Base-by-base conservation (phyloP, 2,113 vertebrate genomes). In the Embiotoca jacksoni region DNA sequence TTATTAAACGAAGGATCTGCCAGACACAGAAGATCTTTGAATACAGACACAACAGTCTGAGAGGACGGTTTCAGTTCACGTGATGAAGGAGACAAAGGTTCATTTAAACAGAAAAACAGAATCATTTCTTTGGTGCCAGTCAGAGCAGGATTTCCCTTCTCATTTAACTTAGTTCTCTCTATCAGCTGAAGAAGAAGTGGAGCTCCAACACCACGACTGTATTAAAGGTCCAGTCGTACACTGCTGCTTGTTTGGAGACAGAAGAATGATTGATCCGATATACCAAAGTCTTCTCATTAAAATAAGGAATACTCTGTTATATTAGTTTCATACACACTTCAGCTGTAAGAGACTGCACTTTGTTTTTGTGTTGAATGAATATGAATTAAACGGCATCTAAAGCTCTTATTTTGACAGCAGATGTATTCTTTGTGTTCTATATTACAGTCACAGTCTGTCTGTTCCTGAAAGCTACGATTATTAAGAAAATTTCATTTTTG, bases 41-140 rank as follows among this genome's bases (percentile, higher is more conserved):
- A 74, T 44, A 53, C 83, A 23, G 23, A 23, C 23, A 23, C 23
- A 23, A 23, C 23, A 64, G 75, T 15, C 50, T 72, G 35, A 59
- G 62, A 75, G 70, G 59, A 67, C 59, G 35, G 69, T 30, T 53
- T 77, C 55, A 41, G 61, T 76, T 80, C 39, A 23, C 78, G 56
- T 72, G 66, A 88, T 75, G 8, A 82, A 81, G 47, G 33, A 68
- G 52, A 87, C 59, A 84, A 73, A 62, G 54, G 46, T 58, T 75
- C 49, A 61, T 68, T 80, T 67, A 84, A 52, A 73, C n/a, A 56
- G 37, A 60, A 75, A 78, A 77, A 68, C 3, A 0, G 30, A 69
- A 59, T 60, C 6, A 53, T 69, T 75, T 69, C 54, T 78, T 80
- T 75, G 75, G 85, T 91, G 71, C 73, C 61, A 84, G 65, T 56